Conservation (phyloP, 2,888 invertebrate genomes). For the Coleophora deauratella region DNA sequence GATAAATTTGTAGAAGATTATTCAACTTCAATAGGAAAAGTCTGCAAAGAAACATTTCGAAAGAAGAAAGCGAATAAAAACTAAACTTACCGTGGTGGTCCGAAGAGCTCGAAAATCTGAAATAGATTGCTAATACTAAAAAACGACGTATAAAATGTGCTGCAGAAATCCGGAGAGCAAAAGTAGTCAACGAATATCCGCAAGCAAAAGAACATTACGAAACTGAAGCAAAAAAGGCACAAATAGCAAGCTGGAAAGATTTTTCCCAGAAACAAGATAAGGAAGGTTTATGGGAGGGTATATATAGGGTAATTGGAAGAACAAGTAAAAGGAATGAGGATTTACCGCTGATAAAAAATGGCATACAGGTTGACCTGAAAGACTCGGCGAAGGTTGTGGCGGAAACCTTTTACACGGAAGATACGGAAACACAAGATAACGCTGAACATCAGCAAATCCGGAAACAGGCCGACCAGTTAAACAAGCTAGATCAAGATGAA, state of each 20-base stretch:
- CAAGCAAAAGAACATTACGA: slow-evolving; percentile 14
- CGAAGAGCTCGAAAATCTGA: slow-evolving; percentile 8
- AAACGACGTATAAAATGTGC: slow-evolving; percentile 5
- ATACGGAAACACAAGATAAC: background rate
- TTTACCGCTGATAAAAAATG: background rate
- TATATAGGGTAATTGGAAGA: slow-evolving; percentile 4
- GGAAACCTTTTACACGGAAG: slow-evolving; percentile 3
- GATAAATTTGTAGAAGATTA: background rate
- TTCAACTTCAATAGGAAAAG: slow-evolving; percentile 3
- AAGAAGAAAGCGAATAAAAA: background rate
- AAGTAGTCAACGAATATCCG: slow-evolving; percentile 13
- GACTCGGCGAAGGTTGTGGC: slow-evolving; percentile 7
- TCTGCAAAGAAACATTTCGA: slow-evolving; percentile 9
- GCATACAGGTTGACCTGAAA: background rate
- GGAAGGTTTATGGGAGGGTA: slow-evolving; percentile 11
- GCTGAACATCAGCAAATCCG: background rate
- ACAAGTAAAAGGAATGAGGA: no score
- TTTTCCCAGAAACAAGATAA: slow-evolving; percentile 16
- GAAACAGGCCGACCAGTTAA: background rate
- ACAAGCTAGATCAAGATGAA: background rate
- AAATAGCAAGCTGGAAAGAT: slow-evolving; percentile 15
- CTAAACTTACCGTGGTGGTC: slow-evolving; percentile 17
- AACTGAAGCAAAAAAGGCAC: slow-evolving; percentile 5
- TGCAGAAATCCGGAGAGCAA: slow-evolving; percentile 8
- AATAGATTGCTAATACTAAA: slow-evolving; percentile 7